Percentiles rank a stretch among this genome's conserved stretches.
Evolutionary conservation across 1,140 invertebrate genomes (phyloP).

Genomic region (Drosophila kurseongensis): DNA sequence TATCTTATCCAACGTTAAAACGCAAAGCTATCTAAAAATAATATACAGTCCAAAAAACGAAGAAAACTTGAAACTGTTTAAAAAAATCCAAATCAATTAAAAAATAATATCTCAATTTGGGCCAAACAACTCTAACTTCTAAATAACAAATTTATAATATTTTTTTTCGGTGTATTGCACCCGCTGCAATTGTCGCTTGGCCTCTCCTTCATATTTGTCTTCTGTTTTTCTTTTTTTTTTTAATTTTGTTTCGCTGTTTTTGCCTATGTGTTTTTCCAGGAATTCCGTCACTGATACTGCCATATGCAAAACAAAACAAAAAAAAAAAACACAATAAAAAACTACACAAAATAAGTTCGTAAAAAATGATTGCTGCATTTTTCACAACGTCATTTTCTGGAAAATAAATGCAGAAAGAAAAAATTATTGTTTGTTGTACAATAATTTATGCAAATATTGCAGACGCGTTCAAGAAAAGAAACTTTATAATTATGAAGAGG

Average conservation of each 20-base stretch:
- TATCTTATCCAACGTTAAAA: too few species aligned
- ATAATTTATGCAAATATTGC: constrained; percentile 82
- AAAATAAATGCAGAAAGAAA: constrained; percentile 63
- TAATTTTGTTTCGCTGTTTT: constrained; percentile 29
- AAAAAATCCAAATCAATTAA: background rate
- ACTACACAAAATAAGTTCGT: constrained; percentile 40
- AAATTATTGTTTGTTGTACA: constrained; percentile 73
- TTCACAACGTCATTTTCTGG: constrained; percentile 78
- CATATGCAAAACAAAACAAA: constrained; percentile 35
- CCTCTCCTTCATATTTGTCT: constrained; percentile 29
- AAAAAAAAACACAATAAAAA: constrained; percentile 24
- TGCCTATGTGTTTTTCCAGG: constrained; percentile 80
- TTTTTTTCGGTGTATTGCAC: constrained; percentile 26
- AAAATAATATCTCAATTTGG: too few species aligned
- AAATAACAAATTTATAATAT: background rate
- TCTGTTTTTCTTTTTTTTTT: constrained; percentile 21
- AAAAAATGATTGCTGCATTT: constrained; percentile 72
- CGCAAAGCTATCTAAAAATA: too few species aligned
- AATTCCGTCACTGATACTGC: constrained; percentile 76
- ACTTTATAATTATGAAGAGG: constrained; percentile 35
- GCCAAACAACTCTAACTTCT: background rate
- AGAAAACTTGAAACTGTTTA: background rate
- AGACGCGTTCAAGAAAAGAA: constrained; percentile 63
- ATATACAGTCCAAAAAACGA: too few species aligned
- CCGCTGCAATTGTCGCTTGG: constrained; percentile 37